Conservation (phyloP, 1,140 invertebrate species). For the Drosophila lini region DNA sequence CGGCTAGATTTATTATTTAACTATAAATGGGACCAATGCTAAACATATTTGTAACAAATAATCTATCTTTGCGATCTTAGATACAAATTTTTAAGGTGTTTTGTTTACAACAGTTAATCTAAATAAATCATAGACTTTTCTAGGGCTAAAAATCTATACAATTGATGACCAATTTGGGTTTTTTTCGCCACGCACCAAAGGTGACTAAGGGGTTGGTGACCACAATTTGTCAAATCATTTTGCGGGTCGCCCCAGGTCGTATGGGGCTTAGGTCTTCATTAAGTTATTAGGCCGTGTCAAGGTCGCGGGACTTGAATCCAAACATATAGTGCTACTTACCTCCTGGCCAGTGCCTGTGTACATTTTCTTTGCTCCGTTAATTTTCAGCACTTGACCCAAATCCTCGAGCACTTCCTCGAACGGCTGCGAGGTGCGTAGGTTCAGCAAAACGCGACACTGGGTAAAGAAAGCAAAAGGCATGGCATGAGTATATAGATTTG, state of each 20-base stretch:
- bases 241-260: conserved; percentile 11
- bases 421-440: conserved; percentile 95
- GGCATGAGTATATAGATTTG: conserved; percentile 47
- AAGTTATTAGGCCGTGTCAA: conserved; percentile 50
- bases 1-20: no score
- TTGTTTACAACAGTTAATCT: background rate
- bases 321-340: conserved; percentile 85
- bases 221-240: conserved; percentile 53
- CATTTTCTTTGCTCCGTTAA: conserved; percentile 95
- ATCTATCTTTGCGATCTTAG: no score
- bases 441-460: conserved; percentile 94
- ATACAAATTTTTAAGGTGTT: background rate
- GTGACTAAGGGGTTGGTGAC: background rate
- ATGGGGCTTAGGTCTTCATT: conserved; percentile 36
- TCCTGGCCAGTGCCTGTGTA: conserved; percentile 95
- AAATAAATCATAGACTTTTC: no score
- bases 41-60: no score
- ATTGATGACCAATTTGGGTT: conserved; percentile 79
- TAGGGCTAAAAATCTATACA: background rate
- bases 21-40: no score
- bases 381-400: conserved; percentile 95
- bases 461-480: conserved; percentile 1
- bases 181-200: conserved; percentile 2
- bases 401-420: conserved; percentile 98
- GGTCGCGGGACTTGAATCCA: conserved; percentile 4